Conservation (phyloP, 2,888 invertebrate species). For the Caenorhabditis imperialis region DNA sequence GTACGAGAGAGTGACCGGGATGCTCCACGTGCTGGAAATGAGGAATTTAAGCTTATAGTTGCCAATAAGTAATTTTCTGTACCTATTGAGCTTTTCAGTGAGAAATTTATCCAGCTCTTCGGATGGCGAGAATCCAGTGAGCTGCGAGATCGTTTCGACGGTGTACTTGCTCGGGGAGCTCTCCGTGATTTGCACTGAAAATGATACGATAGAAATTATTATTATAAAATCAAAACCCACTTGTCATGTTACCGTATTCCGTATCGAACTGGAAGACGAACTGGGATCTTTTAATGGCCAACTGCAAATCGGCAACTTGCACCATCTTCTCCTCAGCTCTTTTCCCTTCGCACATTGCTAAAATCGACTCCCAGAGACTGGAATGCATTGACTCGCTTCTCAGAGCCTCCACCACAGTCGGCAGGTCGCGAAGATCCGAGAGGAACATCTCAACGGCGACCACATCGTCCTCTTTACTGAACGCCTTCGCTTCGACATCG, state of each 20-base stretch:
- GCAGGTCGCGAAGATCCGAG: slow-evolving; percentile 42
- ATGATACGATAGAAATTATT: slow-evolving; percentile 7
- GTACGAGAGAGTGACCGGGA: slow-evolving; percentile 28
- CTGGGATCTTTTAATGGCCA: slow-evolving; percentile 8
- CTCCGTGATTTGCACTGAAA: slow-evolving; percentile 46
- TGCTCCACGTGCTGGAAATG: slow-evolving; percentile 47
- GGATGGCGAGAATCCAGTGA: slow-evolving; percentile 20
- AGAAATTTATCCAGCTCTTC: slow-evolving; percentile 37
- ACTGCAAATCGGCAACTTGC: slow-evolving; percentile 9
- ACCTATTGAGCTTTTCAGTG: slow-evolving; percentile 50
- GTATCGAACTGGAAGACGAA: slow-evolving; percentile 49
- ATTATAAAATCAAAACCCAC: too few relatives aligned
- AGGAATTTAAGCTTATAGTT: background rate
- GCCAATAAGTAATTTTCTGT: background rate
- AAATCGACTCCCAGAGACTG: slow-evolving; percentile 58
- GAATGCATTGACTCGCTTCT: slow-evolving; percentile 58
- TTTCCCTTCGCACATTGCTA: slow-evolving; percentile 50
- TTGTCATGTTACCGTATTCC: slow-evolving; percentile 12
- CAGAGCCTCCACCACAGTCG: slow-evolving; percentile 38
- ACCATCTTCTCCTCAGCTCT: slow-evolving; percentile 5
- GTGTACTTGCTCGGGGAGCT: slow-evolving; percentile 26
- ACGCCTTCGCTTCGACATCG: slow-evolving; percentile 19
- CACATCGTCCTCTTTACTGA: slow-evolving; percentile 54
- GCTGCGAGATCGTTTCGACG: slow-evolving; percentile 13
- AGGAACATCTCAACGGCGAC: slow-evolving; percentile 57